Conservation (phyloP, 2,888 invertebrate species). For the Stenodera caucasica region DNA sequence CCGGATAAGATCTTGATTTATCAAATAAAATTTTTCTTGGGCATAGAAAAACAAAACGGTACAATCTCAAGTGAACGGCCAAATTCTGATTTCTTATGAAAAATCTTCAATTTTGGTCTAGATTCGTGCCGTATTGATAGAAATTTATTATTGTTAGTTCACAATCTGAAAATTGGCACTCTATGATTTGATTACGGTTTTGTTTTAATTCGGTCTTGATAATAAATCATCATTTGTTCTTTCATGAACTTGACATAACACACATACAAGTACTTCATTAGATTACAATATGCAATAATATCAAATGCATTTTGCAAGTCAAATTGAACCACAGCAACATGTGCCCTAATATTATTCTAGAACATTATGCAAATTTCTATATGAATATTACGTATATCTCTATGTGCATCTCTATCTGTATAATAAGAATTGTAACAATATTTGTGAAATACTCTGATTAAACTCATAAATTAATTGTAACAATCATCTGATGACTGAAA, state of each 20-base stretch:
- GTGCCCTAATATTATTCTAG: constrained; percentile 29
- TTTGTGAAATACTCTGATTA: not conserved
- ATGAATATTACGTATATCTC: not conserved
- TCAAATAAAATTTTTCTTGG: too few species aligned
- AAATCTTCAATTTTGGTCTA: too few species aligned
- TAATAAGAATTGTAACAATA: not conserved
- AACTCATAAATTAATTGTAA: not conserved
- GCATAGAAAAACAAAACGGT: too few species aligned
- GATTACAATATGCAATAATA: constrained; percentile 29
- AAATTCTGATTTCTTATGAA: too few species aligned
- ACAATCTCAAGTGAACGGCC: too few species aligned
- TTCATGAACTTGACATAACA: not conserved
- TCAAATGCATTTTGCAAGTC: constrained; percentile 31
- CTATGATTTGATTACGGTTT: too few species aligned
- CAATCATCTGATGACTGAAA: not conserved
- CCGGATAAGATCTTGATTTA: too few species aligned
- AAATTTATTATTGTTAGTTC: too few species aligned
- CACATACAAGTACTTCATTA: constrained; percentile 27
- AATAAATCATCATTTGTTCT: not conserved
- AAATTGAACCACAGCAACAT: constrained; percentile 30
- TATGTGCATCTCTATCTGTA: not conserved
- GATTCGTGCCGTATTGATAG: too few species aligned
- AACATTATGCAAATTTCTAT: constrained; percentile 26
- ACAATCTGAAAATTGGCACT: too few species aligned
- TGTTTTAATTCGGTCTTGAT: too few species aligned